A percentile compares a stretch with the other conserved stretches of the same genome.
Evolutionary conservation across 2,888 invertebrate genomes (phyloP).

Genomic region (Trisateles emortualis): DNA sequence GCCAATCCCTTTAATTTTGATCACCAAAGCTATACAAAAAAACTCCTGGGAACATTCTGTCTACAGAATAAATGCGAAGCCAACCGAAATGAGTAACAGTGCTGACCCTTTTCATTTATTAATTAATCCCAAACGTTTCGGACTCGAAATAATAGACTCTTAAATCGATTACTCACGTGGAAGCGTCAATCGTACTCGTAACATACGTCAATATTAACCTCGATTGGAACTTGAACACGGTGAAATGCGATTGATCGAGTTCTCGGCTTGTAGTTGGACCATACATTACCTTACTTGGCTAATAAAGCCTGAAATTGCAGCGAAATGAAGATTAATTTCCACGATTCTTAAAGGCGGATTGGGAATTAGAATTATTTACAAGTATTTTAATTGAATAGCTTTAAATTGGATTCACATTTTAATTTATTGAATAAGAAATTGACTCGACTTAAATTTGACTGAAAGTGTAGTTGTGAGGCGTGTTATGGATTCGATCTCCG

Average conservation of each 20-base stretch:
- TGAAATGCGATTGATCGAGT: constrained; percentile 49
- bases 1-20: constrained; percentile 42
- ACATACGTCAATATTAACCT: constrained; percentile 70
- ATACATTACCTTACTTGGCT: constrained; percentile 47
- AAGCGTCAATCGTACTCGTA: constrained; percentile 69
- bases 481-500: too few relatives aligned
- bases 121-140: constrained; percentile 78
- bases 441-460: too few relatives aligned
- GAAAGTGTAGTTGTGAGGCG: too few relatives aligned
- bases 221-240: constrained; percentile 46
- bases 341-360: constrained; percentile 31
- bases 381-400: neutral
- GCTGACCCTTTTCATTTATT: constrained; percentile 79
- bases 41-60: constrained; percentile 49
- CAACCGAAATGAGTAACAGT: constrained; percentile 71
- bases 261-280: constrained; percentile 38
- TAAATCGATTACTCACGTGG: constrained; percentile 74
- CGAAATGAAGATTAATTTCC: constrained; percentile 47
- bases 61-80: constrained; percentile 70
- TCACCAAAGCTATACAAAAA: constrained; percentile 49
- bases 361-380: constrained; percentile 12
- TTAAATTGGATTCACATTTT: neutral
- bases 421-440: neutral
- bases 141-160: constrained; percentile 77
- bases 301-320: constrained; percentile 43